Evolutionary conservation across 2,888 invertebrate species (phyloP).

Genomic region (Aquatica leii): DNA sequence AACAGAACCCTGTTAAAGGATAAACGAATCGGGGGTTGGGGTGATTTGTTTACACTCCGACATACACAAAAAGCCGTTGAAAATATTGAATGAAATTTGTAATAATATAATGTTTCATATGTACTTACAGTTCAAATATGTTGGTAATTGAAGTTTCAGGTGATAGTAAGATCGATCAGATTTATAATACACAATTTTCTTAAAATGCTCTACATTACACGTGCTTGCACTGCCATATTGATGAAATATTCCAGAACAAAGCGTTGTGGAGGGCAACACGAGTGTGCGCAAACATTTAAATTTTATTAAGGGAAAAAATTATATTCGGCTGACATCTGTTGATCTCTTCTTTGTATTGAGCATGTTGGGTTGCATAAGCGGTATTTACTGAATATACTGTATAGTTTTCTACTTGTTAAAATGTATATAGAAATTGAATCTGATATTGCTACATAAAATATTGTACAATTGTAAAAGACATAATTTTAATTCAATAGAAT

Average conservation of each 20-base stretch:
- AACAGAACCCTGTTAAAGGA: not conserved
- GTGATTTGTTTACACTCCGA: slow-evolving; percentile 12
- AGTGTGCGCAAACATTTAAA: slow-evolving; percentile 19
- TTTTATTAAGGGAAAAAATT: not conserved
- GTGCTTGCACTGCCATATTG: slow-evolving; percentile 27
- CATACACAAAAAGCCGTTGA: not conserved
- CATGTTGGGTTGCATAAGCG: not conserved
- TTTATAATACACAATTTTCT: not conserved
- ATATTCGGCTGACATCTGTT: no score
- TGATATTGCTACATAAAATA: no score
- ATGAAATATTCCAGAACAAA: slow-evolving; percentile 23
- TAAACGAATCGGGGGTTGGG: not conserved
- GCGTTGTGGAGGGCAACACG: slow-evolving; percentile 19
- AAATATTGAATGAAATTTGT: slow-evolving; percentile 5
- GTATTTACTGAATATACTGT: no score
- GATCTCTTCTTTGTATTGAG: not conserved
- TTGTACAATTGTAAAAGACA: no score
- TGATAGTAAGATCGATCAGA: not conserved
- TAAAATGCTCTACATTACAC: slow-evolving; percentile 18
- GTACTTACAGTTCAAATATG: not conserved
- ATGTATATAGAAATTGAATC: no score
- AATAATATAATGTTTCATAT: not conserved
- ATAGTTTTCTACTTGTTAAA: no score
- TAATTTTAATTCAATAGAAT: no score
- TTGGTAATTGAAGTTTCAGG: not conserved